Evolutionary conservation across 2,797 vertebrate genomes (phyloP), one percentile per base, ranked within the genome.

Genomic region (Sebastes miniatus): DNA sequence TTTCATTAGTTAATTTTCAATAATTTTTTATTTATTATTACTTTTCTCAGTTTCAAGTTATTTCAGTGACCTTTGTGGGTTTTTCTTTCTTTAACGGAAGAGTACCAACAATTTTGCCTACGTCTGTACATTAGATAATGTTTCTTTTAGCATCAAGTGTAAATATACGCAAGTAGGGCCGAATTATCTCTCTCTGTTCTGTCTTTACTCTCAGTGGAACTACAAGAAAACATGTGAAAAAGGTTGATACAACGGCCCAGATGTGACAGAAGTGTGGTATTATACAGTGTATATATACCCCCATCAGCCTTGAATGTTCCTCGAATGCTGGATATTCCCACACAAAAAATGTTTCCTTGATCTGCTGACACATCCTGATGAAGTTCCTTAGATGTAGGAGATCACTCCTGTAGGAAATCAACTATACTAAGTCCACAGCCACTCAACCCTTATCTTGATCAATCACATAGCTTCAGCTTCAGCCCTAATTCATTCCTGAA

Each of bases 111-210:
- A n/a, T n/a, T n/a, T n/a, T n/a, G n/a, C n/a, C n/a, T n/a, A n/a
- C n/a, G n/a, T n/a, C n/a, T n/a, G n/a, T n/a, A n/a, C 74, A 58
- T 88, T 81, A 86, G 83, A 90, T 84, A 88, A 87, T 87, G 83
- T 88, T 91, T 87, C 73, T 83, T 83, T 83, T 85, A 65, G 80
- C 63, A 57, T 18, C 43, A 9, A 84, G 69, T 87, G 81, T 88
- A 89, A 87, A 85, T 83, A 86, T 81, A 87, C 36, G 76, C 54
- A 84, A 87, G 64, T 77, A 80, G 68, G 85, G 73, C 61, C 0
- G 22, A 87, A 88, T 86, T 87, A 71, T 81, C 72, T 50, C 32
- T 76, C 73, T 82, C 58, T 77, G 5, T 12, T 52, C 74, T 61
- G 29, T 68, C 54, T 74, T 27, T 47, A 13, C 11, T 88, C 77